These are phyloP conservation scores for Lanius ludovicianus DNA, from an alignment of 2,113 vertebrate genomes.

Conservation along the genomic window DNA sequence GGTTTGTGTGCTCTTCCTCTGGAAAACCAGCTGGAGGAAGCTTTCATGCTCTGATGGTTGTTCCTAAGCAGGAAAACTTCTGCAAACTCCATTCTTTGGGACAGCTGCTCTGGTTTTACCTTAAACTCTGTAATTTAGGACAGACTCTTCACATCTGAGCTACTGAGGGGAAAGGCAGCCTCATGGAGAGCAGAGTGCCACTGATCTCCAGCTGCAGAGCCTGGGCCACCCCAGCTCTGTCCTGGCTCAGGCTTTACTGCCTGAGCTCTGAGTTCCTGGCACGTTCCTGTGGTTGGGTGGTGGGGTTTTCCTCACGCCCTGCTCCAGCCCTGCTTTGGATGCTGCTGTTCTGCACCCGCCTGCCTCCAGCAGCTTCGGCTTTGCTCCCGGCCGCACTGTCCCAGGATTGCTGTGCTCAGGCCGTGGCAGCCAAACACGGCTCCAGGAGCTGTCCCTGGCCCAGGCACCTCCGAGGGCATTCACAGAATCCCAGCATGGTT, in stretches of 20 bases:
- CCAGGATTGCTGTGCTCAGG: neutral
- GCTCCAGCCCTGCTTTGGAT: neutral
- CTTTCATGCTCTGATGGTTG: neutral
- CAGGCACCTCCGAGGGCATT: neutral
- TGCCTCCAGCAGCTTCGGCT: neutral
- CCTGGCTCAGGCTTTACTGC: accelerated
- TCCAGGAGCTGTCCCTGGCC: neutral
- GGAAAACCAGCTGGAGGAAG: neutral
- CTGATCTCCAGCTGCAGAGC: neutral
- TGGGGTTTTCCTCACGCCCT: neutral
- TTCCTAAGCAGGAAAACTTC: neutral
- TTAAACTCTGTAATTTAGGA: neutral
- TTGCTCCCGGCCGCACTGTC: accelerated
- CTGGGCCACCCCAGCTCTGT: neutral
- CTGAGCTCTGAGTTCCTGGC: neutral
- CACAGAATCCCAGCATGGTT: neutral
- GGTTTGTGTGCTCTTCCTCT: neutral
- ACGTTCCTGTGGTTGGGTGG: neutral
- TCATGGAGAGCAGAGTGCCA: neutral
- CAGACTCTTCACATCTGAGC: neutral
- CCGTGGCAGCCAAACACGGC: neutral
- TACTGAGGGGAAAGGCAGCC: neutral
- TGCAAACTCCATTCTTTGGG: neutral
- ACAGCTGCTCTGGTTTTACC: neutral
- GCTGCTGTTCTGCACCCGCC: neutral